phyloP scores from a whole-genome alignment of 2,888 invertebrate genomes.

The Ischnus inquisitorius region DNA sequence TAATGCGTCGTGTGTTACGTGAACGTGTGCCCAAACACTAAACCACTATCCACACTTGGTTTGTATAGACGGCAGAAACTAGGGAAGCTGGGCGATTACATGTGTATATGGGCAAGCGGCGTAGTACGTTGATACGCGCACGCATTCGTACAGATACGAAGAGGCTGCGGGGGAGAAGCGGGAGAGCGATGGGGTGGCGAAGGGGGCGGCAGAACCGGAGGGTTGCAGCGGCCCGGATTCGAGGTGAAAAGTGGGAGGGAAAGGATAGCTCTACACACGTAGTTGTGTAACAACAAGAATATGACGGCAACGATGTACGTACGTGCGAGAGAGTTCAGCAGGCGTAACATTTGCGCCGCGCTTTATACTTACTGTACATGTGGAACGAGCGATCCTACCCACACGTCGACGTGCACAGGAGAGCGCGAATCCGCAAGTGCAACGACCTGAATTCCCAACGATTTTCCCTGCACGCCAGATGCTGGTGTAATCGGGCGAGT shows the following conservation, averaged over 20 bases:
- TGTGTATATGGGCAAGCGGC: slow-evolving; percentile 10
- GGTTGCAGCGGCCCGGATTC: slow-evolving; percentile 3
- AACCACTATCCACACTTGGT: background rate
- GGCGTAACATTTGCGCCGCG: slow-evolving; percentile 33
- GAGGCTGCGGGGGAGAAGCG: background rate
- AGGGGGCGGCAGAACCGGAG: background rate
- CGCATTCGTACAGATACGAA: slow-evolving; percentile 26
- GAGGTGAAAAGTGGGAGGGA: background rate
- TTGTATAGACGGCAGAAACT: background rate
- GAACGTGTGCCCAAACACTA: background rate
- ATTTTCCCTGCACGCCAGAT: slow-evolving; percentile 65
- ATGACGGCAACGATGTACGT: slow-evolving; percentile 50
- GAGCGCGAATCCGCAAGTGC: slow-evolving; percentile 64
- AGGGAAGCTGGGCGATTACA: slow-evolving; percentile 38
- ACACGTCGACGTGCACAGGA: background rate
- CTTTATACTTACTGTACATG: slow-evolving; percentile 46
- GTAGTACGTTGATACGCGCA: slow-evolving; percentile 36
- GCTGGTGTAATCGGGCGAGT: slow-evolving; percentile 59
- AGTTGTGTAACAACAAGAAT: slow-evolving; percentile 56
- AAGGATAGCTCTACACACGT: slow-evolving; percentile 37
- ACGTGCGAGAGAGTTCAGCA: slow-evolving; percentile 45
- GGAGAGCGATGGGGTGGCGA: background rate
- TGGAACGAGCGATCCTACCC: background rate
- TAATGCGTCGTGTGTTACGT: background rate
- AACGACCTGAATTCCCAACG: slow-evolving; percentile 68